These are phyloP conservation scores for Dendropsophus ebraccatus DNA, from an alignment of 2,113 vertebrate genomes.

Conservation along the genomic window DNA sequence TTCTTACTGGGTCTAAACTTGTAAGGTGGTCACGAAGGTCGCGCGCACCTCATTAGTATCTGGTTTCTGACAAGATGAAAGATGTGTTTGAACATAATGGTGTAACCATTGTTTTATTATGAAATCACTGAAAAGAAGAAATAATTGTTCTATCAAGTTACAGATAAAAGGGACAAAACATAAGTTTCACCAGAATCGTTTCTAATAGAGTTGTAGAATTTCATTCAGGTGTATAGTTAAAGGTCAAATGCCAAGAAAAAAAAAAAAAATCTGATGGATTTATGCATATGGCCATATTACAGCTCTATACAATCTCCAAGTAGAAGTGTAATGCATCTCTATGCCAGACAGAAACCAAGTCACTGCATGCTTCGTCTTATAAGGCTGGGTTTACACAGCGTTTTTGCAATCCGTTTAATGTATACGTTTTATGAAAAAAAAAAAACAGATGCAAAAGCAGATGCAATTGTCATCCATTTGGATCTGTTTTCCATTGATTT, in stretches of 20 bases:
- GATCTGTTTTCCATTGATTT: too few species aligned
- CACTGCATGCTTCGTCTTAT: too few species aligned
- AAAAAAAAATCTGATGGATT: too few species aligned
- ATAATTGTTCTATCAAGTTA: conserved; percentile 27
- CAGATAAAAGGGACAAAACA: conserved; percentile 30
- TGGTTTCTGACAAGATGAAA: conserved; percentile 27
- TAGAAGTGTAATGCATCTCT: background rate
- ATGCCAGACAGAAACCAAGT: too few species aligned
- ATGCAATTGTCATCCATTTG: too few species aligned
- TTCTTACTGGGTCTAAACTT: background rate
- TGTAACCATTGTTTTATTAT: conserved; percentile 40
- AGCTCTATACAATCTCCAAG: background rate
- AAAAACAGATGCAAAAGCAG: too few species aligned
- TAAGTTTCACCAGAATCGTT: background rate
- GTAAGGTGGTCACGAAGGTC: conserved; percentile 10
- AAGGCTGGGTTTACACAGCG: too few species aligned
- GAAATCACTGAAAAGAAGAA: conserved; percentile 21
- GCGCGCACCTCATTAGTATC: background rate
- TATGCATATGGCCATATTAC: background rate
- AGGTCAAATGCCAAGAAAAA: background rate
- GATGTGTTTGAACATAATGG: conserved; percentile 38
- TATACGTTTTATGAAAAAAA: too few species aligned
- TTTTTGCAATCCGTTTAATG: too few species aligned
- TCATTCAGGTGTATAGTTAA: background rate
- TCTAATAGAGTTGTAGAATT: background rate